Evolutionary conservation across 2,113 vertebrate genomes (phyloP).

Genomic region (Emberiza fucata): DNA sequence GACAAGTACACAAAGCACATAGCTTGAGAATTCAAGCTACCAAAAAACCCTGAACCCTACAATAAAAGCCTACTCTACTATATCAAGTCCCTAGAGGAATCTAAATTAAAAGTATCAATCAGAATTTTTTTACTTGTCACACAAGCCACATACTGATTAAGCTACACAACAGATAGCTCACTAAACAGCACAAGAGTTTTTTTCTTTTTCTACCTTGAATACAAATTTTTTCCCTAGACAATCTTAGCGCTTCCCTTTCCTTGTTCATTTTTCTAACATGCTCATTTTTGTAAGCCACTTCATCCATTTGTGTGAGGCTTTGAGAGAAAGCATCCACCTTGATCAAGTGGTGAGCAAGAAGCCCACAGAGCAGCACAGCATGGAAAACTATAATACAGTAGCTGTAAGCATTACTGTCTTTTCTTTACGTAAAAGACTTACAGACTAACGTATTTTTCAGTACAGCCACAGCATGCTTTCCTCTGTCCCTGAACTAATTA

Average conservation of each 20-base stretch:
- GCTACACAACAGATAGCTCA: background rate
- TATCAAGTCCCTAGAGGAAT: background rate
- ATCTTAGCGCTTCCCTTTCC: background rate
- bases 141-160: background rate
- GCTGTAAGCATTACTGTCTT: fast-evolving
- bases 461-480: background rate
- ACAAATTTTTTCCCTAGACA: background rate
- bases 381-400: background rate
- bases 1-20: background rate
- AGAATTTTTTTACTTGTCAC: background rate
- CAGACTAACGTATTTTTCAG: background rate
- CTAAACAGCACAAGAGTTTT: background rate
- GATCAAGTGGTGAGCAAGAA: background rate
- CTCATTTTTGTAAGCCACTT: background rate
- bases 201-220: background rate
- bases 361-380: background rate
- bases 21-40: background rate
- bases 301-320: background rate
- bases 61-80: background rate
- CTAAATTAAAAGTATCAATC: background rate
- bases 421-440: background rate
- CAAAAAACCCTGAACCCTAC: fast-evolving
- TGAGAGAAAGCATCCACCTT: background rate
- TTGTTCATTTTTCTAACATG: background rate
- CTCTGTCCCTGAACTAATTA: background rate